Evolutionary conservation across 2,797 vertebrate genomes (phyloP), one percentile per base, ranked within the genome.

Genomic region (Chaenodraco wilsoni): DNA sequence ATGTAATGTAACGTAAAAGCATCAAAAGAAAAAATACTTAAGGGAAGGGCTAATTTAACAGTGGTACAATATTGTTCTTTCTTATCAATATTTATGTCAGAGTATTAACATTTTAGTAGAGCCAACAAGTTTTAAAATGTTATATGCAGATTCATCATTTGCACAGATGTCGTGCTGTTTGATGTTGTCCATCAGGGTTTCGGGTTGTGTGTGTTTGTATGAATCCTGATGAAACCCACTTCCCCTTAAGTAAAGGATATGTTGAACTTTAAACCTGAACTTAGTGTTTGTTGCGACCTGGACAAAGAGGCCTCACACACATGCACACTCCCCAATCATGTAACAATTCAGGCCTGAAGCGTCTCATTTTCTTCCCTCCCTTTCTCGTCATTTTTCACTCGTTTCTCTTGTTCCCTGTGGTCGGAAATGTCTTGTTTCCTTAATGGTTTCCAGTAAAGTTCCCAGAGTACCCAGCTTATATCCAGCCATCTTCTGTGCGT

Each of bases 371-470:
- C 65, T 55, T 9, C 33, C 33, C 58, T 79, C 66, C 27, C 56
- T 62, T 61, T 81, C 76, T 72, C 46, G 60, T 82, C 59, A 82
- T 77, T 88, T 85, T 88, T 83, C 63, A 73, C 73, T 67, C 19
- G 60, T 82, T 89, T 85, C 72, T 84, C 76, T 80, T 59, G 74
- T 76, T 91, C 87, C 87, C 74, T 91, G 91, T 65, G 88, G 91
- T 93, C 87, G 89, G 92, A 94, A 92, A 93, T 89, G 85, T 93
- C 92, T 89, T 87, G 89, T 91, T 94, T 92, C 88, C 87, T 91
- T 92, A 93, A 94, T 94, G 84, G 87, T 71, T 94, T 94, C 91
- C 92, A 93, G 92, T 90, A 88, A 89, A 84, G 87, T 85, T 91
- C 79, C 74, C 78, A 79, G 84, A 88, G 88, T 92, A 87, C 88